Conservation (phyloP, 1,140 invertebrate genomes). For the Leptopilina boulardi region DNA sequence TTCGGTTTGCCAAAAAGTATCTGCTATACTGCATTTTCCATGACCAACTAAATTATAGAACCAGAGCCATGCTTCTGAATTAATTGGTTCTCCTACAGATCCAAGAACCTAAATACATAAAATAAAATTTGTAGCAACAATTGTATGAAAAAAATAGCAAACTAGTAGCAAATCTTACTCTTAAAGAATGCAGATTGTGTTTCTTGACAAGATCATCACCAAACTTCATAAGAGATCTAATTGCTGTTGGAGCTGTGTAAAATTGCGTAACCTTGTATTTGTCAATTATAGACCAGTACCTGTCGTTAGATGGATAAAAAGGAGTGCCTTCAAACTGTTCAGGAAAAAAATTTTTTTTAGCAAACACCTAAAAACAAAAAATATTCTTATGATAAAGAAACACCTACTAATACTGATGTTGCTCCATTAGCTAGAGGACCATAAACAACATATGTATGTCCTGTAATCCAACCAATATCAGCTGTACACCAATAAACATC, state of each 20-base stretch:
- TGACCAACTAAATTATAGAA: conserved; percentile 92
- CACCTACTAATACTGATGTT: conserved; percentile 90
- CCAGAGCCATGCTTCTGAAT: conserved; percentile 99
- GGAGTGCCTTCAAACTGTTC: conserved; percentile 97
- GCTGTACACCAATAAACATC: conserved; percentile 99
- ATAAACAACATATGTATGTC: conserved; percentile 97
- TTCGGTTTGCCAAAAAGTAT: conserved; percentile 99
- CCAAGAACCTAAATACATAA: conserved; percentile 84
- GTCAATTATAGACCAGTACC: conserved; percentile 94
- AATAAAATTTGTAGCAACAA: conserved; percentile 31
- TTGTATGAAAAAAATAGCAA: too few relatives aligned
- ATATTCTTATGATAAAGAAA: conserved; percentile 17
- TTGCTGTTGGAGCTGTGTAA: conserved; percentile 98
- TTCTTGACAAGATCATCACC: conserved; percentile 87
- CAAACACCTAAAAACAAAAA: too few relatives aligned
- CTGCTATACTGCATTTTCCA: conserved; percentile 91
- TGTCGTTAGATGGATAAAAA: conserved; percentile 90
- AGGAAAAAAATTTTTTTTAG: background rate
- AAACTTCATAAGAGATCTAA: conserved; percentile 96
- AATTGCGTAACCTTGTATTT: conserved; percentile 98
- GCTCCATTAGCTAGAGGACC: conserved; percentile 95
- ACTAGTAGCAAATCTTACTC: conserved; percentile 71
- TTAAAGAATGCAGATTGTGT: conserved; percentile 75
- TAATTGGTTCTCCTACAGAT: conserved; percentile 98
- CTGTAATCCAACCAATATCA: conserved; percentile 99